Base-by-base conservation (phyloP, 2,797 vertebrate species). In the Tragopan temminckii region DNA sequence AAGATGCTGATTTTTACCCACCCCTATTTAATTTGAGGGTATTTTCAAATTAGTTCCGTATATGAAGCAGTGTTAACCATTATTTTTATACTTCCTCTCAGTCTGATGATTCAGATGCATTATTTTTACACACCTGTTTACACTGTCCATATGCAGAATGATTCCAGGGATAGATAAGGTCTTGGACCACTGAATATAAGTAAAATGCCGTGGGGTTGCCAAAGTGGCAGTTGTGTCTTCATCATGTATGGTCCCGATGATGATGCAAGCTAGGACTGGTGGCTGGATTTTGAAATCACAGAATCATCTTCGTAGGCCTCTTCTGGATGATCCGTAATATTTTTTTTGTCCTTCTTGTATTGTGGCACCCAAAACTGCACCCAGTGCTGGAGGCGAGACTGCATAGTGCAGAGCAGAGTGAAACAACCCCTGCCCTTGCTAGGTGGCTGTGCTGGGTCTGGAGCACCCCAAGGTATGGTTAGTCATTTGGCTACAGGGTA, bases 21-120 rank as follows among this genome's bases (percentile, higher is more conserved):
- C 14, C 23, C 27, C 21, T 93, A 93, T 95, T 94, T 97, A 95
- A 95, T 97, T 95, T 80, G 48, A 80, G 38, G 11, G 25, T 38
- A 35, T 52, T 94, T 36, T 57, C 55, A 91, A 94, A 84, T 95
- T 58, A 89, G 29, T 76, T 95, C 91, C 6, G 2, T 92, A 38
- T 85, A 86, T 13, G 18, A 90, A 94, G 55, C 29, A 19, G 31
- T 85, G 35, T 93, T 96, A 93, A 57, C 36, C 40, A n/a, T 91
- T 96, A 66, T 72, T 97, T 97, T 97, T 94, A 92, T 89, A 76
- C 7, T 75, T 94, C 72, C 77, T 89, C 67, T 92, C 94, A 88
- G 67, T 80, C 79, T 81, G 92, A 67, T 6, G n/a, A 24, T 45
- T 85, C 46, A 35, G 85, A 91, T 11, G 23, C 46, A 23, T 81